Conservation (phyloP, 2,113 vertebrate species). For the Amphiprion percula region DNA sequence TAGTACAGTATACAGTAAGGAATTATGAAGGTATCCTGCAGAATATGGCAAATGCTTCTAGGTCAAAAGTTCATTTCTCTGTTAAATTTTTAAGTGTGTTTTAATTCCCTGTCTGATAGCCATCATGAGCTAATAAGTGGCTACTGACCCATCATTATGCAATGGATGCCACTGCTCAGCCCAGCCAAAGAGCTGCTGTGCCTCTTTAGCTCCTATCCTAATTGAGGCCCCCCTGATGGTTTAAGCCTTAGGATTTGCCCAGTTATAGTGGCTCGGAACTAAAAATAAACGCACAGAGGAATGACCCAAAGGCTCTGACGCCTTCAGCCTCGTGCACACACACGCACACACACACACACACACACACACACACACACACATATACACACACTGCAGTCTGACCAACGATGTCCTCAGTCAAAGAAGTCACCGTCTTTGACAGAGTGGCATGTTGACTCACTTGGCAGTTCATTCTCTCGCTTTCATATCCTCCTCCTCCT, state of each 20-base stretch:
- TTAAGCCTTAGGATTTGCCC: conserved; percentile 53
- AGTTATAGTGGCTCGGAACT: conserved; percentile 53
- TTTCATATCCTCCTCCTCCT: conserved; percentile 23
- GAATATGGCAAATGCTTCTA: not conserved
- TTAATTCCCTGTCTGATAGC: conserved; percentile 52
- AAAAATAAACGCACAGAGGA: conserved; percentile 70
- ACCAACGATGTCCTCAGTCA: conserved; percentile 55
- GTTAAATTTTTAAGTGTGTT: conserved; percentile 56
- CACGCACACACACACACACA: conserved; percentile 18
- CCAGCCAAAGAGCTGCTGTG: conserved; percentile 32
- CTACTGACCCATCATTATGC: conserved; percentile 55
- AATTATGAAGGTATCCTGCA: conserved; percentile 14
- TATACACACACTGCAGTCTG: conserved; percentile 17
- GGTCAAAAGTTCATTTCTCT: conserved; percentile 35
- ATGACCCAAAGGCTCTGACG: conserved; percentile 42
- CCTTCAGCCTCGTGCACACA: conserved; percentile 17
- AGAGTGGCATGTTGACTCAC: conserved; percentile 55
- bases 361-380: conserved; percentile 14
- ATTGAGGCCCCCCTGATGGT: conserved; percentile 50
- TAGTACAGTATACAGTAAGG: not conserved
- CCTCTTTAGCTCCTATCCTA: conserved; percentile 33
- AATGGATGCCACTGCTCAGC: conserved; percentile 1
- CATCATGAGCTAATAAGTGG: conserved; percentile 64
- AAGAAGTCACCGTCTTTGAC: conserved; percentile 65
- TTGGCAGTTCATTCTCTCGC: conserved; percentile 43